Conservation (phyloP, 2,888 invertebrate species). For the Timandra comae region DNA sequence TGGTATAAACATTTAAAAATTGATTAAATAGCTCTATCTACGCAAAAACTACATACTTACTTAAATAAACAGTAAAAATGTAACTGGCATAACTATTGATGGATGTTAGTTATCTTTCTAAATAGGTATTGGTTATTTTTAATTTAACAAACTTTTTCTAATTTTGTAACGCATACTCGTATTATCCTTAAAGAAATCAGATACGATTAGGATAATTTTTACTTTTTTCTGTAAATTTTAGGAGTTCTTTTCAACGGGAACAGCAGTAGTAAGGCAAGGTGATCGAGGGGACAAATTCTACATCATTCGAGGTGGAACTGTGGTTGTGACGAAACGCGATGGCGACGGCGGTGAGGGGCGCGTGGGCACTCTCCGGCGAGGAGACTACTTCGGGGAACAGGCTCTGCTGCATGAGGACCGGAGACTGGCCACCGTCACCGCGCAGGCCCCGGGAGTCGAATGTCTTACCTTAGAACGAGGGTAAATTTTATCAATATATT, state of each 20-base stretch:
- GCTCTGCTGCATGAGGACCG: constrained; percentile 90
- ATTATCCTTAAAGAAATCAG: too few relatives aligned
- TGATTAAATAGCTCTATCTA: too few relatives aligned
- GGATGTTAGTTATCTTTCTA: too few relatives aligned
- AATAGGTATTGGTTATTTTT: too few relatives aligned
- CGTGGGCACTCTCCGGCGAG: constrained; percentile 83
- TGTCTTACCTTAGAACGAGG: constrained; percentile 91
- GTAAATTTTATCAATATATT: constrained; percentile 54
- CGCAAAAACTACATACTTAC: neutral
- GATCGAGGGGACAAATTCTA: constrained; percentile 93
- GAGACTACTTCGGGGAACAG: constrained; percentile 93
- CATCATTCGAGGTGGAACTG: constrained; percentile 90
- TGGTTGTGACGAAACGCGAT: constrained; percentile 82
- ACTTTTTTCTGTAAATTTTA: too few relatives aligned
- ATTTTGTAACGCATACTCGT: too few relatives aligned
- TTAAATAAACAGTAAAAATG: too few relatives aligned
- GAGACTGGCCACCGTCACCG: constrained; percentile 93
- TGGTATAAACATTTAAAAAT: constrained; percentile 25
- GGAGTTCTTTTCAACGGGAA: constrained; percentile 88
- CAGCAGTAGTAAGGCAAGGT: constrained; percentile 89
- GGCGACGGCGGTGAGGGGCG: constrained; percentile 78
- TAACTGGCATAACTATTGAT: too few relatives aligned
- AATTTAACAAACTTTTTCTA: too few relatives aligned
- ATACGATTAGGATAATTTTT: too few relatives aligned
- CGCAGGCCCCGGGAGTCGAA: constrained; percentile 88